A percentile compares a stretch with the other conserved stretches of the same genome.
These are phyloP conservation scores for Aproaerema taeniolella DNA, from an alignment of 2,888 invertebrate species.

Conservation along the genomic window DNA sequence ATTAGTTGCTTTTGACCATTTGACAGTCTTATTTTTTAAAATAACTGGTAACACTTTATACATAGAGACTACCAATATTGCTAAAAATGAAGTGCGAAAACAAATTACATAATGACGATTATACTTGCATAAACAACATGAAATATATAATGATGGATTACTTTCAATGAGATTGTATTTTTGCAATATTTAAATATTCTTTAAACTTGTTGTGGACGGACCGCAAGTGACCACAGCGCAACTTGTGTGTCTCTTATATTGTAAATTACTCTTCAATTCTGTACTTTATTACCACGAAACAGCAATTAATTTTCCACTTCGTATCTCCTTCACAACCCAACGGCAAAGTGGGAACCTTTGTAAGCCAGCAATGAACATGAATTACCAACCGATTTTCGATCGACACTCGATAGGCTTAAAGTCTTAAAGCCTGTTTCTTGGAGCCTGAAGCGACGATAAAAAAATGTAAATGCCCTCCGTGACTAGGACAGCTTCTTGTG, in stretches of 20 bases:
- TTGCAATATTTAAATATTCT: slow-evolving; percentile 13
- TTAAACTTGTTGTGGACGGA: slow-evolving; percentile 16
- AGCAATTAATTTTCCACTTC: slow-evolving; percentile 29
- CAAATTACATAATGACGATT: no score
- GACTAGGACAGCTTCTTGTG: slow-evolving; percentile 74
- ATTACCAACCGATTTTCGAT: slow-evolving; percentile 17
- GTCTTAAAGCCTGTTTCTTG: slow-evolving; percentile 34
- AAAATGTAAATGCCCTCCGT: slow-evolving; percentile 69
- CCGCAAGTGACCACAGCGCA: slow-evolving; percentile 29
- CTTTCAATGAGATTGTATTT: slow-evolving; percentile 16
- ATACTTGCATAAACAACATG: no score
- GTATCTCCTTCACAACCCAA: slow-evolving; percentile 23
- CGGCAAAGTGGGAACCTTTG: slow-evolving; percentile 19
- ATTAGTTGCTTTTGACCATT: no score
- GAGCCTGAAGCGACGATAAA: slow-evolving; percentile 50
- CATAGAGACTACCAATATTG: no score
- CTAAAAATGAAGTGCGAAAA: no score
- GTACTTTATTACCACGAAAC: no score
- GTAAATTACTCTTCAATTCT: no score
- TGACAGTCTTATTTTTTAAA: no score
- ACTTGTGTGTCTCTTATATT: slow-evolving; percentile 31
- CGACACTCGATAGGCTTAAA: slow-evolving; percentile 21
- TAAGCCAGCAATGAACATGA: slow-evolving; percentile 24
- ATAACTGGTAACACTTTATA: no score
- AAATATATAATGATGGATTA: no score